These are phyloP conservation scores for Tortricodes alternella DNA, from an alignment of 2,888 invertebrate genomes.

Conservation along the genomic window DNA sequence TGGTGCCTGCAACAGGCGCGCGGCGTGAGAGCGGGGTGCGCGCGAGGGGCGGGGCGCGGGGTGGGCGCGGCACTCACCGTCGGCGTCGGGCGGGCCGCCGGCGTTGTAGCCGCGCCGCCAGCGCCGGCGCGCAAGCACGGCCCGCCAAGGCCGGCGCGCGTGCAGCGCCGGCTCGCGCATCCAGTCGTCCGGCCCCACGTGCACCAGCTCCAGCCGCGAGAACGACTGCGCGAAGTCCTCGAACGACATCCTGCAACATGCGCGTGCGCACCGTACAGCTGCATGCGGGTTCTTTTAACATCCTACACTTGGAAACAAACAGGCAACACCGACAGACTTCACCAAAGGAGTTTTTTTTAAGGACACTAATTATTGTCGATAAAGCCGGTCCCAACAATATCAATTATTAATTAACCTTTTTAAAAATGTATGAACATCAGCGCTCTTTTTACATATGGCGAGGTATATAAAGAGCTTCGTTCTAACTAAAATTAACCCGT, in stretches of 20 bases:
- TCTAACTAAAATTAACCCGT: no score
- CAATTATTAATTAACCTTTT: no score
- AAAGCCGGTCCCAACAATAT: no score
- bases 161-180: constrained; percentile 86
- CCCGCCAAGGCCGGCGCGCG: constrained; percentile 86
- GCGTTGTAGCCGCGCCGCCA: constrained; percentile 88
- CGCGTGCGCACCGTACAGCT: neutral
- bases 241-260: constrained; percentile 85
- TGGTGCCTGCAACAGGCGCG: constrained; percentile 84
- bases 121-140: constrained; percentile 85
- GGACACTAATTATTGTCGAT: no score
- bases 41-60: neutral
- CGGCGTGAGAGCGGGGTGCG: constrained; percentile 55
- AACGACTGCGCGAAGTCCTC: constrained; percentile 86
- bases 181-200: constrained; percentile 90
- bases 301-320: no score
- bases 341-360: no score
- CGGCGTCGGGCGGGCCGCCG: constrained; percentile 86
- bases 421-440: no score
- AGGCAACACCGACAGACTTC: no score
- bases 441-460: no score
- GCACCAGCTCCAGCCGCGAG: constrained; percentile 87
- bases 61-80: constrained; percentile 61
- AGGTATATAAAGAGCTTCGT: no score
- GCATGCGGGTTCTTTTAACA: no score